Percentiles rank a stretch among this genome's conserved stretches.
These are phyloP conservation scores for Tokudaia muenninki DNA, from an alignment of 2,797 vertebrate species.

Conservation along the genomic window DNA sequence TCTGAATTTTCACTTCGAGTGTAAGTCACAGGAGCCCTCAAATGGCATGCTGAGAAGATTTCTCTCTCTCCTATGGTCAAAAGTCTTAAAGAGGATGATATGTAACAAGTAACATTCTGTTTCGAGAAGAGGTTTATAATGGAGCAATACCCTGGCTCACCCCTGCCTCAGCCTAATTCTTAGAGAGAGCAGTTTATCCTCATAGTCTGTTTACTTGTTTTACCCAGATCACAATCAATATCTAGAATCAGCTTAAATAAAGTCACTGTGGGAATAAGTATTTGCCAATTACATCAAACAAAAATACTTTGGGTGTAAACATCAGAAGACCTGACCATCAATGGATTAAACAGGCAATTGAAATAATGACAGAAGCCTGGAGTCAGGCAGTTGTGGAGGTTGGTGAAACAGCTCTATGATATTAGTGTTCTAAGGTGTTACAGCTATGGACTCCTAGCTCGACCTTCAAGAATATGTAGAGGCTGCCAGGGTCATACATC, in stretches of 20 bases:
- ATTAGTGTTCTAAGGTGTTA: not conserved
- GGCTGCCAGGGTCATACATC: not conserved
- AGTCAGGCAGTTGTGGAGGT: not conserved
- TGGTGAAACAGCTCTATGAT: not conserved
- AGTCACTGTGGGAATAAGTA: not conserved
- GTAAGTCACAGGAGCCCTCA: not conserved
- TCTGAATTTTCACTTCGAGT: not conserved
- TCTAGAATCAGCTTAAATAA: not conserved
- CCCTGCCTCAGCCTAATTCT: not conserved
- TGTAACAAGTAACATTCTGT: not conserved
- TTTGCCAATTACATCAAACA: not conserved
- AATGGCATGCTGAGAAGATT: not conserved
- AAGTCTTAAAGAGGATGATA: not conserved
- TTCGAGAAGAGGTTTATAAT: not conserved
- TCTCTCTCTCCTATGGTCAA: not conserved
- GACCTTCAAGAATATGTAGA: not conserved
- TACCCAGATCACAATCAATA: not conserved
- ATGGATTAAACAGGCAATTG: not conserved
- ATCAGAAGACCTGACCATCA: not conserved
- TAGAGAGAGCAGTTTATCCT: not conserved
- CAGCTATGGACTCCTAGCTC: not conserved
- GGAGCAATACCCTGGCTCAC: not conserved
- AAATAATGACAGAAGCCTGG: not conserved
- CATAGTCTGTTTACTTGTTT: not conserved
- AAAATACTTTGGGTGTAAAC: not conserved